phyloP scores from a whole-genome alignment of 2,113 vertebrate species.

The Calyptommatus sinebrachiatus region DNA sequence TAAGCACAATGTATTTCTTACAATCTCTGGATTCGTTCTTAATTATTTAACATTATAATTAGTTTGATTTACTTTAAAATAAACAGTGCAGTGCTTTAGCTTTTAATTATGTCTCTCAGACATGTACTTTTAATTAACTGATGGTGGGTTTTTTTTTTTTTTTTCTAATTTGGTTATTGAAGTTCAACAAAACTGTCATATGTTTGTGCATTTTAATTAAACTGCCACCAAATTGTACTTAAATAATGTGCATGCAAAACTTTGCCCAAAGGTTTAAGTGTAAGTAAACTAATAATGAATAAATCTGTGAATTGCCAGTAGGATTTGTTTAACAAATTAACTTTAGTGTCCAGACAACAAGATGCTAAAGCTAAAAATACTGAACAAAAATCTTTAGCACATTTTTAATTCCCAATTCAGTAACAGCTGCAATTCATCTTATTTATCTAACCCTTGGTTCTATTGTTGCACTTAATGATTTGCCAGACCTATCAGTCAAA shows the following conservation, averaged over 20 bases:
- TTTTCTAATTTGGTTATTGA: conserved; percentile 71
- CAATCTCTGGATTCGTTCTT: conserved; percentile 8
- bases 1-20: not conserved
- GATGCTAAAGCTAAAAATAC: conserved; percentile 59
- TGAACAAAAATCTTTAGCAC: conserved; percentile 60
- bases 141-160: too few relatives aligned
- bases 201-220: conserved; percentile 81
- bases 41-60: conserved; percentile 42
- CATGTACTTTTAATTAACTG: conserved; percentile 75
- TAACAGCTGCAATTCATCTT: conserved; percentile 60
- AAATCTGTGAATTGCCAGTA: conserved; percentile 65
- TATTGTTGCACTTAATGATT: not conserved
- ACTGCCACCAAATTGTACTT: conserved; percentile 60
- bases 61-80: conserved; percentile 55
- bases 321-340: conserved; percentile 77
- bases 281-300: conserved; percentile 74
- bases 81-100: conserved; percentile 59
- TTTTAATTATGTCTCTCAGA: conserved; percentile 73
- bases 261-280: conserved; percentile 73
- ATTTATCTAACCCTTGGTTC: not conserved
- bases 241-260: conserved; percentile 65
- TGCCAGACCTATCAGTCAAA: not conserved
- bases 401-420: conserved; percentile 47
- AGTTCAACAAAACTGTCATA: conserved; percentile 73
- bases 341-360: conserved; percentile 74